Evolutionary conservation across 2,888 invertebrate species (phyloP).

Genomic region (Thecophora atra): DNA sequence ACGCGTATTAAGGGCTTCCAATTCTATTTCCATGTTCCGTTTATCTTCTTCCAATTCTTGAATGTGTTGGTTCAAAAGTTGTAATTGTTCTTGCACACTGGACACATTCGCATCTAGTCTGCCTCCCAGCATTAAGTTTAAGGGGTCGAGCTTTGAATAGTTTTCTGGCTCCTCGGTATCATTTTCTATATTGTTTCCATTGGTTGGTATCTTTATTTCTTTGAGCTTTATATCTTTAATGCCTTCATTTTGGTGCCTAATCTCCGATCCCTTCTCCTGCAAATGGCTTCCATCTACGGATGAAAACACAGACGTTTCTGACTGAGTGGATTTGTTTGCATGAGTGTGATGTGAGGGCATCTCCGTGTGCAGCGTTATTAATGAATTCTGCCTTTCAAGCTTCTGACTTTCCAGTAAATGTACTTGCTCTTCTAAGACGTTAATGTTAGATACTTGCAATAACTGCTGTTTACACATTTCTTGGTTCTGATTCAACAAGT

Average conservation of each 20-base stretch:
- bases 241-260: constrained; percentile 60
- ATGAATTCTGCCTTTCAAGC: constrained; percentile 40
- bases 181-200: constrained; percentile 66
- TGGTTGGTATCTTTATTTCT: constrained; percentile 64
- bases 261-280: constrained; percentile 62
- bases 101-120: constrained; percentile 30
- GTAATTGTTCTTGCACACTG: constrained; percentile 36
- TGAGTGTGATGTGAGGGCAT: constrained; percentile 7
- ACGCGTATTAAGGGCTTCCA: constrained; percentile 64
- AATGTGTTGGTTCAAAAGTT: constrained; percentile 51
- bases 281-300: constrained; percentile 53
- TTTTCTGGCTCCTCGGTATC: constrained; percentile 64
- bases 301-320: not conserved
- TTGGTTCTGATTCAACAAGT: constrained; percentile 35
- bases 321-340: constrained; percentile 7
- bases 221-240: constrained; percentile 66
- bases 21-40: constrained; percentile 61
- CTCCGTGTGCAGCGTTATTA: constrained; percentile 42
- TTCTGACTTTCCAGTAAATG: constrained; percentile 38
- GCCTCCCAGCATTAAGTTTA: constrained; percentile 48
- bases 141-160: constrained; percentile 52
- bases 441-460: constrained; percentile 28
- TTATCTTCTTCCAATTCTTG: constrained; percentile 56
- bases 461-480: constrained; percentile 42
- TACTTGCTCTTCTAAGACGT: constrained; percentile 35